phyloP scores from a whole-genome alignment of 1,140 invertebrate species.

The Ridgeia piscesae region DNA sequence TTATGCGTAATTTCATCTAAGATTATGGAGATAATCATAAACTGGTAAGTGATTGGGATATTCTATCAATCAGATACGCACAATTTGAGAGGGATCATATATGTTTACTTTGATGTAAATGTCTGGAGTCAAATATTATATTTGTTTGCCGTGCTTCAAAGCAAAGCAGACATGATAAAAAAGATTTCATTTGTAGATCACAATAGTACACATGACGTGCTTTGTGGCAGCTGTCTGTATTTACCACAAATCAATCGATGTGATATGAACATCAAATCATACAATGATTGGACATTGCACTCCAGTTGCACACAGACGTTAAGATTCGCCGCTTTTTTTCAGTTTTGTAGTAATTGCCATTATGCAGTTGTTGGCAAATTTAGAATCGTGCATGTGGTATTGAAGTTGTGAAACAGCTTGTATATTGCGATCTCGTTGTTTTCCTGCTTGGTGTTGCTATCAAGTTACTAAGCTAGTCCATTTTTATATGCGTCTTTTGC shows the following conservation, averaged over 20 bases:
- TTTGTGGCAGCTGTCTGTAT: background rate
- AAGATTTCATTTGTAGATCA: background rate
- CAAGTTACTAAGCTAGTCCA: background rate
- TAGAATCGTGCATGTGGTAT: background rate
- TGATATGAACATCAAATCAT: background rate
- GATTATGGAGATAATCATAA: background rate
- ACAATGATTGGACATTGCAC: background rate
- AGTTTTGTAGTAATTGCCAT: background rate
- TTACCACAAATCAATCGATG: background rate
- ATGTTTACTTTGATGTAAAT: background rate
- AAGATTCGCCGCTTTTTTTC: background rate
- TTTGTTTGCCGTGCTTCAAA: background rate
- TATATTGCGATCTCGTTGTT: background rate
- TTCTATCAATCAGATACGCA: background rate
- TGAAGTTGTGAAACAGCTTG: background rate
- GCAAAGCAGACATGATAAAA: background rate
- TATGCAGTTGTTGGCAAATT: background rate
- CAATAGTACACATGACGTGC: background rate
- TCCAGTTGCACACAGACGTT: background rate
- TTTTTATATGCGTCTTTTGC: background rate
- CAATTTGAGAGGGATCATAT: background rate
- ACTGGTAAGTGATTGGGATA: background rate
- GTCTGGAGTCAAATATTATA: background rate
- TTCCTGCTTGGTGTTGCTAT: background rate
- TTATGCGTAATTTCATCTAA: background rate